Conservation (phyloP, 1,140 invertebrate genomes). For the Diabrotica virgifera region DNA sequence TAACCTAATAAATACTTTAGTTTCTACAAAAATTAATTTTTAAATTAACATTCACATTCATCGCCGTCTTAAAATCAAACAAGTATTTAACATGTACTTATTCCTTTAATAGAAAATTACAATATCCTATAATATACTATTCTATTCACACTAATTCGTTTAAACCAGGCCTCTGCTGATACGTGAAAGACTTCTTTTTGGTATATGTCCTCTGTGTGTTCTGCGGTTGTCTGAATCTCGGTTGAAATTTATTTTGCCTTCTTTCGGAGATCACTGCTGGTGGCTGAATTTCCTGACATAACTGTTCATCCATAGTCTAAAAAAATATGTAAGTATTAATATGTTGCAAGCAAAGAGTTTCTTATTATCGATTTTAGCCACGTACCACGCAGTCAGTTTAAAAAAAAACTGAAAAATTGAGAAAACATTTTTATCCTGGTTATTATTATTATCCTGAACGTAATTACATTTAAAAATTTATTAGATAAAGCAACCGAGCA, state of each 20-base stretch:
- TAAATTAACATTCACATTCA: no score
- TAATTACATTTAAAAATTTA: no score
- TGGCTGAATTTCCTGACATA: constrained; percentile 43
- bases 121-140: no score
- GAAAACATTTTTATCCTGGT: neutral
- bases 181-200: neutral
- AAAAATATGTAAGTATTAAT: constrained; percentile 25
- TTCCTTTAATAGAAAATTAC: no score
- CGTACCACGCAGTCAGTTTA: neutral
- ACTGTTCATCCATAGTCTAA: constrained; percentile 44
- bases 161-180: constrained; percentile 27
- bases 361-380: no score
- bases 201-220: constrained; percentile 5
- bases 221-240: neutral
- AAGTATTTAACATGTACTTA: no score
- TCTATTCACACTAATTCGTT: constrained; percentile 26
- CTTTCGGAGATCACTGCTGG: constrained; percentile 22
- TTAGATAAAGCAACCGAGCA: no score
- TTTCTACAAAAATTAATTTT: no score
- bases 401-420: neutral
- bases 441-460: no score
- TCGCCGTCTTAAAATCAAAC: no score
- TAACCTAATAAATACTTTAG: no score
- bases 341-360: no score
- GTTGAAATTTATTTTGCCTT: constrained; percentile 13